These are phyloP conservation scores for Temnothorax rugatulus DNA, from an alignment of 2,888 invertebrate species.

Conservation along the genomic window DNA sequence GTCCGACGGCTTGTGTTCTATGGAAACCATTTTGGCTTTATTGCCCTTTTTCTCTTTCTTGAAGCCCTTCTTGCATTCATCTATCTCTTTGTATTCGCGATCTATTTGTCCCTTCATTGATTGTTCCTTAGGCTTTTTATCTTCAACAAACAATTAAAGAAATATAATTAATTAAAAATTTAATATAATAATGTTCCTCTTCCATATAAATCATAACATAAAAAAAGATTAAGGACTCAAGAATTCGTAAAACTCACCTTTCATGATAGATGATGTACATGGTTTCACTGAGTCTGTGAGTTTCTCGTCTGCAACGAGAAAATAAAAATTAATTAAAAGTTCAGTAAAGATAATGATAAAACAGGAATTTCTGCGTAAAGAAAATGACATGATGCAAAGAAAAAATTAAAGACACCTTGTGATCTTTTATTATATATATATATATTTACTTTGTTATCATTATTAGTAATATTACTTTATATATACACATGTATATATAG, in stretches of 20 bases:
- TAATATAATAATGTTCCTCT: neutral
- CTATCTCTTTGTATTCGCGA: conserved; percentile 63
- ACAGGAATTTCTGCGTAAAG: neutral
- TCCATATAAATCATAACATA: neutral
- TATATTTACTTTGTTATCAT: neutral
- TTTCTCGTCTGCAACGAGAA: neutral
- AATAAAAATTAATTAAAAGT: neutral
- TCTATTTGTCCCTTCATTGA: conserved; percentile 22
- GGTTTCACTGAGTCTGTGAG: neutral
- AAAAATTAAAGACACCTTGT: neutral
- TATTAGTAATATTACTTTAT: neutral
- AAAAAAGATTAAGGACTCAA: neutral
- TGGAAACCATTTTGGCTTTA: neutral
- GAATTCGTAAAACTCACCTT: neutral
- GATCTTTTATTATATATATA: neutral
- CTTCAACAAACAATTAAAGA: neutral
- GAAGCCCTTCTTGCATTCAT: conserved; percentile 59
- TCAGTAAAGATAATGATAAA: neutral
- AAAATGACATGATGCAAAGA: neutral
- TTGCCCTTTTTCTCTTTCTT: neutral
- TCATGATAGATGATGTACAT: neutral
- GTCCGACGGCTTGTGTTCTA: neutral
- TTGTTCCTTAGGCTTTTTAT: neutral
- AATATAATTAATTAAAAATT: conserved; percentile 1
- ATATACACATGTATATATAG: neutral